These are phyloP conservation scores for Crax fasciolata DNA, from an alignment of 2,797 vertebrate species.

Conservation along the genomic window DNA sequence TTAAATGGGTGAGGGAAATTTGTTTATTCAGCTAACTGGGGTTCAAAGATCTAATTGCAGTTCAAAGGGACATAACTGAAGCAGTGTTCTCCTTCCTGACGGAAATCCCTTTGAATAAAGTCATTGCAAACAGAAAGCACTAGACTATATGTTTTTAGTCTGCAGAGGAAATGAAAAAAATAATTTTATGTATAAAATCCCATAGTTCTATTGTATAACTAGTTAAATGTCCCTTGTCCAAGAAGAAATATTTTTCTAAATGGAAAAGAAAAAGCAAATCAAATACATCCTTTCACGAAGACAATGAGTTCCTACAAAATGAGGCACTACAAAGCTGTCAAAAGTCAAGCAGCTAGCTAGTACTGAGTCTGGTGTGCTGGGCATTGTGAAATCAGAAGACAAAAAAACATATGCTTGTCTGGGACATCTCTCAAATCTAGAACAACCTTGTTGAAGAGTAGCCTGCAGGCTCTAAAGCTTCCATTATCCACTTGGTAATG, in stretches of 20 bases:
- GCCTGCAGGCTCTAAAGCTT: neutral
- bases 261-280: neutral
- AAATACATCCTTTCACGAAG: neutral
- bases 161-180: neutral
- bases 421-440: neutral
- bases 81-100: neutral
- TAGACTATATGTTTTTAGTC: neutral
- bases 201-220: neutral
- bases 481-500: neutral
- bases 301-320: neutral
- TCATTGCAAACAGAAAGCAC: constrained; percentile 8
- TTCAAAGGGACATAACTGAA: constrained; percentile 20
- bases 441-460: neutral
- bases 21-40: constrained; percentile 22
- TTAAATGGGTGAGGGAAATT: neutral
- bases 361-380: neutral
- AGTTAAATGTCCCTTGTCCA: neutral
- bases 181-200: neutral
- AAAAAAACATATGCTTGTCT: neutral
- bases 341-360: neutral
- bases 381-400: neutral
- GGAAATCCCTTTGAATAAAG: constrained; percentile 28
- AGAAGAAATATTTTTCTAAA: neutral
- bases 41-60: constrained; percentile 39
- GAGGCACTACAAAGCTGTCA: neutral